phyloP scores from a whole-genome alignment of 1,140 invertebrate genomes.

The Forficula auricularia region DNA sequence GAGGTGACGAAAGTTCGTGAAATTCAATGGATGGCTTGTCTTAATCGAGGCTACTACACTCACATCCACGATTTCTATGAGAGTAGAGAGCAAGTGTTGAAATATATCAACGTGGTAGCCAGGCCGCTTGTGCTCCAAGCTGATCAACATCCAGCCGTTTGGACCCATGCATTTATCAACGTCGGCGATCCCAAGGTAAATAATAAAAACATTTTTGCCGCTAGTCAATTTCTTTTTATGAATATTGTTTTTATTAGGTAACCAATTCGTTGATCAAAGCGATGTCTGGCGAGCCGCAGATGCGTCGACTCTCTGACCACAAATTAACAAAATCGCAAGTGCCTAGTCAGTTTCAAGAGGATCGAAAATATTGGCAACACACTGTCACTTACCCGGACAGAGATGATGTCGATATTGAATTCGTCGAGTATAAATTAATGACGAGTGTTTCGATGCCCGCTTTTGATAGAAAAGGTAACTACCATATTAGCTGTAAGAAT shows the following conservation, averaged over 20 bases:
- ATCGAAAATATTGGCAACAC: slow-evolving; percentile 1
- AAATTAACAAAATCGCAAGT: not conserved
- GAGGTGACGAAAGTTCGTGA: slow-evolving; percentile 84
- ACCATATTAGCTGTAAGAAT: too few relatives aligned
- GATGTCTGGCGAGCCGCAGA: too few relatives aligned
- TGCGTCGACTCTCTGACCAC: too few relatives aligned
- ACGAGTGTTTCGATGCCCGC: slow-evolving; percentile 74
- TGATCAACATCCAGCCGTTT: slow-evolving; percentile 58
- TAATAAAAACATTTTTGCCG: not conserved
- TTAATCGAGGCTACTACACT: slow-evolving; percentile 85
- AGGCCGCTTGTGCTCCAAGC: slow-evolving; percentile 65
- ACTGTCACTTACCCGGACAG: slow-evolving; percentile 18
- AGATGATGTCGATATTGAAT: slow-evolving; percentile 25
- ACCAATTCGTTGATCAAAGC: too few relatives aligned
- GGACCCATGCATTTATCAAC: slow-evolving; percentile 56
- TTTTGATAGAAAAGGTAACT: slow-evolving; percentile 50
- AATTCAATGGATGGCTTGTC: slow-evolving; percentile 88
- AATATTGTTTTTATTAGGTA: too few relatives aligned
- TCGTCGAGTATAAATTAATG: slow-evolving; percentile 38
- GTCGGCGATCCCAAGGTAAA: not conserved
- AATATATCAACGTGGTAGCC: slow-evolving; percentile 80
- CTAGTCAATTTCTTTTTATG: not conserved
- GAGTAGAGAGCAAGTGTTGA: slow-evolving; percentile 79
- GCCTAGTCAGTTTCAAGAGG: not conserved
- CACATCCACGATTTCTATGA: slow-evolving; percentile 86